Percentiles rank a stretch among this genome's conserved stretches.
Conservation (phyloP, 2,888 invertebrate species). For the Aphodius granarius region DNA sequence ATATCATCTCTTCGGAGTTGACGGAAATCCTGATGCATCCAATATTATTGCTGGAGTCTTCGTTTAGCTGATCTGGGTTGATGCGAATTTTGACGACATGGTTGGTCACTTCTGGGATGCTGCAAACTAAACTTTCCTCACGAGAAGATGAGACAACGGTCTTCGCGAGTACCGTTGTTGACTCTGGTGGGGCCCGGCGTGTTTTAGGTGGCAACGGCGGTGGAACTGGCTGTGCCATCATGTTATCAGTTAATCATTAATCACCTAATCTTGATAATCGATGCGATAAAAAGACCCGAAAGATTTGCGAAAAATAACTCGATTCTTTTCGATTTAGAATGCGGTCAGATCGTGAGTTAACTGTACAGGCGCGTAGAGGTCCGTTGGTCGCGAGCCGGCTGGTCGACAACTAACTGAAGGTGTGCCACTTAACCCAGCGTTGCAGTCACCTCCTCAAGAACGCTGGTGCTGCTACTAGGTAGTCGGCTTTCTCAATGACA, state of each 20-base stretch:
- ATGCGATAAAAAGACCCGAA: not conserved
- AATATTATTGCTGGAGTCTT: constrained; percentile 28
- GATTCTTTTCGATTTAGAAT: not conserved
- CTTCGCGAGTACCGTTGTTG: constrained; percentile 56
- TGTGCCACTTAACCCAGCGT: constrained; percentile 44
- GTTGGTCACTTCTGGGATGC: constrained; percentile 47
- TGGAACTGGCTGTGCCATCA: constrained; percentile 45
- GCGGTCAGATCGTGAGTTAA: constrained; percentile 32
- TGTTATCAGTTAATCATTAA: not conserved
- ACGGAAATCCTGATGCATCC: constrained; percentile 63
- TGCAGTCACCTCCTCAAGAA: constrained; percentile 39
- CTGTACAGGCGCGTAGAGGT: constrained; percentile 40
- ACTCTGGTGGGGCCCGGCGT: constrained; percentile 42
- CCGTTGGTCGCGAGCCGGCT: constrained; percentile 36
- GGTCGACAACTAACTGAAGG: constrained; percentile 38
- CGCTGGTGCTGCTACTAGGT: constrained; percentile 19
- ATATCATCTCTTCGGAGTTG: constrained; percentile 56
- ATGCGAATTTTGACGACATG: constrained; percentile 75
- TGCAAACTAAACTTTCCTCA: constrained; percentile 25
- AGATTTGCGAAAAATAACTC: not conserved
- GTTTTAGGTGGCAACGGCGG: constrained; percentile 62
- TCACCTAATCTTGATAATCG: not conserved
- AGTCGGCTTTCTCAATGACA: constrained; percentile 45
- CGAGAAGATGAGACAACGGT: constrained; percentile 32
- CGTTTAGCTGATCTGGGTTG: constrained; percentile 58